phyloP scores from a whole-genome alignment of 2,113 vertebrate species.

The Solea senegalensis region DNA sequence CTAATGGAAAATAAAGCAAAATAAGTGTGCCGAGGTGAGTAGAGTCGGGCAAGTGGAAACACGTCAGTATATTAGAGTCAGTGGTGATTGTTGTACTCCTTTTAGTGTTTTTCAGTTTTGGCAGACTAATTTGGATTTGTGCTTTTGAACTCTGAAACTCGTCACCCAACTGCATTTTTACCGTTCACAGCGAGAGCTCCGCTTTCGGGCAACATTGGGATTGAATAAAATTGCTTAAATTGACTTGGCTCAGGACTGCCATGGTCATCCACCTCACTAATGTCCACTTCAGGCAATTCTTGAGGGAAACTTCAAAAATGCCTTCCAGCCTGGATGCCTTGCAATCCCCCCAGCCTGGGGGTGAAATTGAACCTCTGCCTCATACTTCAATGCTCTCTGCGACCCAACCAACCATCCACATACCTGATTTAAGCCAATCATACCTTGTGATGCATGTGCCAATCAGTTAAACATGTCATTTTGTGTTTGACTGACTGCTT shows the following conservation, averaged over 20 bases:
- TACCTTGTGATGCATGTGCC: not conserved
- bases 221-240: not conserved
- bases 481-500: slow-evolving; percentile 25
- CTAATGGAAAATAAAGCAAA: too few species aligned
- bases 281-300: not conserved
- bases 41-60: too few species aligned
- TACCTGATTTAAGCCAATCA: not conserved
- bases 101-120: too few species aligned
- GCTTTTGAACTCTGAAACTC: too few species aligned
- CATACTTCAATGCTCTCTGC: not conserved
- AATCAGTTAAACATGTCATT: slow-evolving; percentile 21
- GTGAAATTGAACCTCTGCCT: not conserved
- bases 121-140: not conserved
- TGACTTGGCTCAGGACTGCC: not conserved
- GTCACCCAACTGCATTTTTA: not conserved
- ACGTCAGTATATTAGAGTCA: too few species aligned
- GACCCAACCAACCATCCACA: not conserved
- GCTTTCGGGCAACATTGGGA: not conserved
- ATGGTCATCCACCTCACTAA: not conserved
- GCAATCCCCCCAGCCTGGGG: too few species aligned
- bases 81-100: too few species aligned
- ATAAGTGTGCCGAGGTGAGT: too few species aligned
- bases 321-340: too few species aligned
- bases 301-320: not conserved
- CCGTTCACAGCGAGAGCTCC: not conserved